Evolutionary conservation across 2,113 vertebrate genomes (phyloP).

Genomic region (Gopherus flavomarginatus): DNA sequence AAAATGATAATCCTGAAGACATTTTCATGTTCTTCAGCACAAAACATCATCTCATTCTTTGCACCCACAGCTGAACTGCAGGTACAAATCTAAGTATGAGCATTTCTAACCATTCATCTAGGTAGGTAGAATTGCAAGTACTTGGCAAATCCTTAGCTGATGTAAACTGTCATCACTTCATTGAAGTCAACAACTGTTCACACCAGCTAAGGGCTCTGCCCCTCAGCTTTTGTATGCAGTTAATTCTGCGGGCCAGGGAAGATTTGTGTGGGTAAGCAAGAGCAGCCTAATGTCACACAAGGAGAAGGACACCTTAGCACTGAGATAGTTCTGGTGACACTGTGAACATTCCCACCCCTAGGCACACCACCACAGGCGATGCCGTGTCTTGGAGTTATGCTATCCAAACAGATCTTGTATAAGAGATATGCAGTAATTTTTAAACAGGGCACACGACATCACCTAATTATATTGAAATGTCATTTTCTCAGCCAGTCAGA

Average conservation of each 20-base stretch:
- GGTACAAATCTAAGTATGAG: background rate
- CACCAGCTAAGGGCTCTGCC: background rate
- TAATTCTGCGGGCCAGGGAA: background rate
- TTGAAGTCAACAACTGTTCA: background rate
- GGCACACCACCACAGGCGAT: background rate
- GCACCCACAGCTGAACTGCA: background rate
- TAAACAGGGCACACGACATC: background rate
- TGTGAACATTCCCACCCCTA: background rate
- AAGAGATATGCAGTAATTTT: background rate
- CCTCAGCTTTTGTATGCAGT: background rate
- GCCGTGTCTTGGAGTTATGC: background rate
- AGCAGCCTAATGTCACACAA: background rate
- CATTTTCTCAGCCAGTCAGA: background rate
- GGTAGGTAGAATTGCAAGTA: background rate
- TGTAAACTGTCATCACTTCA: background rate
- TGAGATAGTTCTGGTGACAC: background rate
- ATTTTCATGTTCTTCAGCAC: background rate
- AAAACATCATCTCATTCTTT: background rate
- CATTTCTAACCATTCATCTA: background rate
- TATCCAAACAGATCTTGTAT: background rate
- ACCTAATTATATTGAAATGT: background rate
- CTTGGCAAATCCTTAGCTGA: background rate
- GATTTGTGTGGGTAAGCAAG: background rate
- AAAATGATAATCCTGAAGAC: background rate
- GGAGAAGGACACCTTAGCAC: background rate